Conservation (phyloP, 2,888 invertebrate genomes). For the Eilema griseolum region DNA sequence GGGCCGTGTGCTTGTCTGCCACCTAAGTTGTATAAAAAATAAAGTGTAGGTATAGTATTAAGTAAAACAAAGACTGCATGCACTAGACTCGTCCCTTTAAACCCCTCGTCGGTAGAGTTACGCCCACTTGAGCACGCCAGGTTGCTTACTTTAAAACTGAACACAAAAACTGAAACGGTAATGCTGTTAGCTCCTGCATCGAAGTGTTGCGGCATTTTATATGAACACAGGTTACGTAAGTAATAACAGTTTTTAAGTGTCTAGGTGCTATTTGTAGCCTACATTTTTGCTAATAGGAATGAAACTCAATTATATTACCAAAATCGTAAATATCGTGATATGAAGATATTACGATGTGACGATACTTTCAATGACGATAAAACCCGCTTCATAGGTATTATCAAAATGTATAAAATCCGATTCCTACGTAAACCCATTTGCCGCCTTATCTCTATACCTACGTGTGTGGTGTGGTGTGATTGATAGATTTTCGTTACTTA, state of each 20-base stretch:
- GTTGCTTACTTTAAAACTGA: conserved; percentile 44
- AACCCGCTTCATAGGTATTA: not conserved
- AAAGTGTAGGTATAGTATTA: conserved; percentile 40
- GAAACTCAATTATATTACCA: not conserved
- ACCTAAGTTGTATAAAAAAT: too few relatives aligned
- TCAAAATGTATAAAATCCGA: not conserved
- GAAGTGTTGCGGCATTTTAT: conserved; percentile 19
- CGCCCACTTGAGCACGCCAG: conserved; percentile 67
- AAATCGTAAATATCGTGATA: not conserved
- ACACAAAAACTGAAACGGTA: conserved; percentile 34
- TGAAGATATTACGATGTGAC: not conserved
- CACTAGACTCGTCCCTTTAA: conserved; percentile 48
- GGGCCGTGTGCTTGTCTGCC: too few relatives aligned
- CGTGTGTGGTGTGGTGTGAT: not conserved
- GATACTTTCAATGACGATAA: conserved; percentile 15
- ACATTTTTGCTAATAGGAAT: not conserved
- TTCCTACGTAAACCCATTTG: not conserved
- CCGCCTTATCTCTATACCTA: not conserved
- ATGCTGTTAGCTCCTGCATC: conserved; percentile 29
- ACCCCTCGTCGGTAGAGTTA: conserved; percentile 59
- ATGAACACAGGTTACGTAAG: conserved; percentile 20
- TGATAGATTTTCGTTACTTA: not conserved
- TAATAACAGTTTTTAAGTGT: conserved; percentile 19
- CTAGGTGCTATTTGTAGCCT: conserved; percentile 14
- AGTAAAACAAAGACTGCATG: conserved; percentile 43